A percentile compares a stretch with the other conserved stretches of the same genome.
Evolutionary conservation across 2,888 invertebrate genomes (phyloP).

Genomic region (Eudemis profundana): DNA sequence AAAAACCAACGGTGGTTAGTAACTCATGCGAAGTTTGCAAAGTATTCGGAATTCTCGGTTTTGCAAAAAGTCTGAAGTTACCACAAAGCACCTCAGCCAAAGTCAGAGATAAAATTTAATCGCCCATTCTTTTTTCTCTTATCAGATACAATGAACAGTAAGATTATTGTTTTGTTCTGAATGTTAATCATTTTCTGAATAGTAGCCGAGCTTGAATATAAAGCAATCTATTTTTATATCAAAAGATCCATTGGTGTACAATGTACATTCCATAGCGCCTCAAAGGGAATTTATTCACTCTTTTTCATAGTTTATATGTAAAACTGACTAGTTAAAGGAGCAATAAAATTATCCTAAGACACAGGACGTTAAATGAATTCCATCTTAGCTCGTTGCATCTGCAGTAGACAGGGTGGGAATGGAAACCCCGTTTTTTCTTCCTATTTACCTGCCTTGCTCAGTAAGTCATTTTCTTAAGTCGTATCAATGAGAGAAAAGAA

Average conservation of each 20-base stretch:
- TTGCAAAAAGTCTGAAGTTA: slow-evolving; percentile 21
- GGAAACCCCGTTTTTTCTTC: neutral
- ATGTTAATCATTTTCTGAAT: neutral
- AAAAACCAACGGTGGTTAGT: slow-evolving; percentile 25
- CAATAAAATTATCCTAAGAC: neutral
- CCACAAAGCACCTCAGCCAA: slow-evolving; percentile 29
- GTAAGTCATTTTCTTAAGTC: neutral
- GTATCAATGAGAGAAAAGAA: too few species aligned
- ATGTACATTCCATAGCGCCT: too few species aligned
- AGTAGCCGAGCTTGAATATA: too few species aligned
- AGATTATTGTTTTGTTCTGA: neutral
- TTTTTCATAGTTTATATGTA: too few species aligned
- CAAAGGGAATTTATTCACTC: too few species aligned
- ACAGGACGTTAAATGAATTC: slow-evolving; percentile 19
- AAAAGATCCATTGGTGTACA: too few species aligned
- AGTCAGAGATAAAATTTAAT: slow-evolving; percentile 18
- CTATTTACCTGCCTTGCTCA: neutral
- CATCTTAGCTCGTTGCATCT: slow-evolving; percentile 8
- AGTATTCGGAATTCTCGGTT: slow-evolving; percentile 27
- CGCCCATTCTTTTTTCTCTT: slow-evolving; percentile 13
- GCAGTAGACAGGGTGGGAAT: slow-evolving; percentile 10
- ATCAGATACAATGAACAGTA: neutral
- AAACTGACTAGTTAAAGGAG: neutral
- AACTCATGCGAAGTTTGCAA: slow-evolving; percentile 18
- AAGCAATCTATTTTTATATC: too few species aligned